Evolutionary conservation across 2,113 vertebrate species (phyloP), one percentile per base, ranked within the genome.

Genomic region (Callithrix jacchus): DNA sequence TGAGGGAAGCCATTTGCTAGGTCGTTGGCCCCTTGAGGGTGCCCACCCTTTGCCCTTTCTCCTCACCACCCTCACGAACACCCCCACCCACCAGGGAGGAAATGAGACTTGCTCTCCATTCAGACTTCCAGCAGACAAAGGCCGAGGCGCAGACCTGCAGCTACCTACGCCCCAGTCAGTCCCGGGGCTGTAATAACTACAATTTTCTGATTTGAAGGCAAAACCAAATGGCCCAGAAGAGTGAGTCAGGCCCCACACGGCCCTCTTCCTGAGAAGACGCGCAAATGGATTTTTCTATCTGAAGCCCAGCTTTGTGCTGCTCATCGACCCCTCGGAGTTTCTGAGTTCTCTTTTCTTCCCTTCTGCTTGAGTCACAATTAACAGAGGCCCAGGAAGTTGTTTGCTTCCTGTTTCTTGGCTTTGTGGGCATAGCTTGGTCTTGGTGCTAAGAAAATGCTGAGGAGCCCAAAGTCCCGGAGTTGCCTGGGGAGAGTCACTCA

Each of bases 161-260:
- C 96, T 30, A 91, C 94, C 64, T 82, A 42, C 16, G 0, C 0
- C 18, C 87, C 95, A 42, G 17, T 97, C 96, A 94, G 14, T 87
- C 87, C 80, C 9, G 27, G 82, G 84, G 84, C 76, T 74, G 86
- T 86, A 94, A 96, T 96, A 84, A 93, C 93, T 32, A 61, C 94
- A 56, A 73, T 97, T 96, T 96, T 95, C 96, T 94, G 97, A 97
- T 93, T 66, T 95, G 89, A 96, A 96, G 91, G 93, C 86, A 89
- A 92, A 95, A 91, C 82, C 56, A 56, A 83, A 95, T 94, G 71
- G 89, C 37, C 89, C 95, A n/a, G 83, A 77, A 35, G 70, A 86
- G 76, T 35, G 27, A 93, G 81, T 96, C 70, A 13, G 84, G 71
- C 95, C 80, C 21, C 79, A n/a, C 0, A 61, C 6, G 1, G 90